A percentile compares a stretch with the other conserved stretches of the same genome.
These are phyloP conservation scores for Melinaea marsaeus DNA, from an alignment of 2,888 invertebrate species.

Conservation along the genomic window DNA sequence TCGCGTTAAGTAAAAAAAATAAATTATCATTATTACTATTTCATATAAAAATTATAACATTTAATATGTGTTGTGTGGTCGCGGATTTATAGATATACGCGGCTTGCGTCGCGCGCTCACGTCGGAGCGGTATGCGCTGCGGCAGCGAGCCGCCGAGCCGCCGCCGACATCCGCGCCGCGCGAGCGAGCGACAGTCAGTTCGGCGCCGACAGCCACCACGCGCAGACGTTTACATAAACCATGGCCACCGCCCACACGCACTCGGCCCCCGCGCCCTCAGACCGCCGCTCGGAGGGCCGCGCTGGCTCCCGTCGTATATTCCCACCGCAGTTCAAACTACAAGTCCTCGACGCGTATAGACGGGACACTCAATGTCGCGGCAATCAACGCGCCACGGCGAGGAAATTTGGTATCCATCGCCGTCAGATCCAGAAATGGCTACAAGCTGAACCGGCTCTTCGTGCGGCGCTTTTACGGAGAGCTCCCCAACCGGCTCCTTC, in stretches of 20 bases:
- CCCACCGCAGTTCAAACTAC: constrained; percentile 92
- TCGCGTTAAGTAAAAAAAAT: no score
- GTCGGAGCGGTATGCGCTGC: constrained; percentile 65
- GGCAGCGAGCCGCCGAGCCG: constrained; percentile 76
- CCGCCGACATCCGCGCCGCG: constrained; percentile 72
- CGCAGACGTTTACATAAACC: constrained; percentile 55
- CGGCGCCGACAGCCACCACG: constrained; percentile 74
- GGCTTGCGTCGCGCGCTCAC: constrained; percentile 71
- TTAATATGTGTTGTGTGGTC: constrained; percentile 39
- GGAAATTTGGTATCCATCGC: constrained; percentile 93
- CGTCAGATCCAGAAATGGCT: constrained; percentile 95
- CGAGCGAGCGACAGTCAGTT: constrained; percentile 76
- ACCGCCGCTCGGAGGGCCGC: constrained; percentile 74
- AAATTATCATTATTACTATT: neutral
- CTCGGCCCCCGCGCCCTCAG: constrained; percentile 68
- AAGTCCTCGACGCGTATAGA: constrained; percentile 92
- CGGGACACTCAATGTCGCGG: constrained; percentile 92
- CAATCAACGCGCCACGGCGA: constrained; percentile 92
- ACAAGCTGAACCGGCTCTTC: constrained; percentile 88
- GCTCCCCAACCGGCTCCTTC: constrained; percentile 72
- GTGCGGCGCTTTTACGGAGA: constrained; percentile 81
- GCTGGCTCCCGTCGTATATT: constrained; percentile 93
- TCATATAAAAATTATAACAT: neutral
- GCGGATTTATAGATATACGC: constrained; percentile 56
- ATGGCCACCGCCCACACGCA: constrained; percentile 74